Base-by-base conservation (phyloP, 2,888 invertebrate species). In the Protophormia terraenovae region DNA sequence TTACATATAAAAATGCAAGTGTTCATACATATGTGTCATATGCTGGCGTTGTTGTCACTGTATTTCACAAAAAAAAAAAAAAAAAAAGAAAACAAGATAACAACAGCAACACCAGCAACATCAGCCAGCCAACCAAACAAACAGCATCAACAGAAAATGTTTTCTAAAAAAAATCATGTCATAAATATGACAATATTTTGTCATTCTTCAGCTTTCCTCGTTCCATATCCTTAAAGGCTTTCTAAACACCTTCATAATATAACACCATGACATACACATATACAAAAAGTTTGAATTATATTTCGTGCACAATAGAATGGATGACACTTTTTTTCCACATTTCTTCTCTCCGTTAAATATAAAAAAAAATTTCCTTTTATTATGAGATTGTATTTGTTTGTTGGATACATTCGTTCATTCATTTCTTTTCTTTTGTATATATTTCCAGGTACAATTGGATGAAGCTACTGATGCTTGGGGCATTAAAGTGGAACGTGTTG, bases 401-500 rank as follows among this genome's bases (percentile, higher is more conserved):
- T 10, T 6, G 12, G 35, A 41, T 64, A 45, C 14, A 27, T 45
- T 67, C 16, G 6, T 29, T 32, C 3, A n/a, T 53, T 16, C 38
- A 4, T 69, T 12, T 14, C 10, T 64, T 55, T 58, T 55, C 19
- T 82, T 62, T 47, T 62, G 41, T 3, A 16, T 62, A 14, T 41
- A 69, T 62, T 69, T 78, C 14, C 82, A 94, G 94, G 92, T 95
- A 64, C 94, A 96, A 19, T 93, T 98, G 87, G 98, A 98, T 91
- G 97, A 97, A 90, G 98, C 97, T 1, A 98, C 98, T 10, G 97
- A 97, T 90, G 96, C 97, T 16, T 98, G 98, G 98, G 98, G 96
- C 50, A 98, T 98, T 90, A 98, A 98, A 93, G 98, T 98, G 47
- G 98, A 99, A 93, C 94, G 98, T 88, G 98, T 98, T n/a, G 98